These are phyloP conservation scores for Melipona beecheii DNA, from an alignment of 2,888 invertebrate species.

Conservation along the genomic window DNA sequence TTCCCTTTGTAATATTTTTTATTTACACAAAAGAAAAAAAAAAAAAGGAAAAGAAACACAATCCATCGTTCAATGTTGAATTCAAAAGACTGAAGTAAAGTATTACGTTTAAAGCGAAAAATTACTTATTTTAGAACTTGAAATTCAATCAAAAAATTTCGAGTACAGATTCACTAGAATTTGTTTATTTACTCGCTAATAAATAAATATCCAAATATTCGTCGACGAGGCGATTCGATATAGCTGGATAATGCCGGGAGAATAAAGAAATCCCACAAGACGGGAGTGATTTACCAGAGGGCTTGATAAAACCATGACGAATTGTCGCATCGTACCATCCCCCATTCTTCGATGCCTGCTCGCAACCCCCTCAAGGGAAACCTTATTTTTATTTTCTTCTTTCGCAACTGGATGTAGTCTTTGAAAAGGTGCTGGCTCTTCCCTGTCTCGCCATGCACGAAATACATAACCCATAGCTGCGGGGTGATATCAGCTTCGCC, in stretches of 20 bases:
- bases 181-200: no score
- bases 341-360: slow-evolving; percentile 38
- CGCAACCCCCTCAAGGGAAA: slow-evolving; percentile 50
- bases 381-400: slow-evolving; percentile 68
- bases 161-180: no score
- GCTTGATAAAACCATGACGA: slow-evolving; percentile 20
- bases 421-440: slow-evolving; percentile 53
- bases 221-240: neutral
- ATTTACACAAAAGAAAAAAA: no score
- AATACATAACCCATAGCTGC: slow-evolving; percentile 72
- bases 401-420: slow-evolving; percentile 54
- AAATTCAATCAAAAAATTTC: no score
- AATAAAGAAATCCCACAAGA: neutral
- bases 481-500: slow-evolving; percentile 65
- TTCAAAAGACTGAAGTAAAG: no score
- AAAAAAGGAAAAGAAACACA: no score
- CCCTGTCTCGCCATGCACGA: slow-evolving; percentile 43
- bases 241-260: neutral
- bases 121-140: no score
- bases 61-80: no score
- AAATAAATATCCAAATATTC: no score
- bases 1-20: no score
- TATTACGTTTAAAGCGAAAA: no score
- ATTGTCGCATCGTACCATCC: slow-evolving; percentile 34
- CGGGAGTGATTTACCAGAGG: slow-evolving; percentile 16